Conservation (phyloP, 2,113 vertebrate species). For the Neotragus pygmaeus region DNA sequence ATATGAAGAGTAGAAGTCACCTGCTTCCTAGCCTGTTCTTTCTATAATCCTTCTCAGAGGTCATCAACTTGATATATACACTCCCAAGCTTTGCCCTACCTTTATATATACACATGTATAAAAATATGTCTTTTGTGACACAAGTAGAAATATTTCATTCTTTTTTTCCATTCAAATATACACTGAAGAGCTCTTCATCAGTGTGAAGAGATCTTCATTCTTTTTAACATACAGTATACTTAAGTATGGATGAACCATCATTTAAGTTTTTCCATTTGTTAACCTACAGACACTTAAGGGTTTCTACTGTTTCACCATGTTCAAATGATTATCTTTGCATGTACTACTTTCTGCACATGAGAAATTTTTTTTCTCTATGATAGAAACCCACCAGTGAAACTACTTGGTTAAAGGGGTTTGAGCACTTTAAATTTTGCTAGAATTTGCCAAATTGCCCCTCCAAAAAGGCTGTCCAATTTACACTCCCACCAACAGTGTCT, state of each 20-base stretch:
- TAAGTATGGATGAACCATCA: not conserved
- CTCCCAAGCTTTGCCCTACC: not conserved
- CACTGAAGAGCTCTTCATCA: not conserved
- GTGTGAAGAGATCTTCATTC: not conserved
- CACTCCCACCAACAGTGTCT: constrained; percentile 4
- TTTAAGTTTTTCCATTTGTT: not conserved
- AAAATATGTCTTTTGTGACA: not conserved
- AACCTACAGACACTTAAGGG: not conserved
- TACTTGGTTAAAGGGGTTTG: constrained; percentile 1
- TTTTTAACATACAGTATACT: not conserved
- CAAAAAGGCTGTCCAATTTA: constrained; percentile 44
- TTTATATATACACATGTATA: not conserved
- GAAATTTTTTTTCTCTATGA: not conserved
- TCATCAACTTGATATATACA: not conserved
- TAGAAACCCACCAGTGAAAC: not conserved
- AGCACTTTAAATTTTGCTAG: constrained; percentile 50
- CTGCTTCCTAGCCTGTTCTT: not conserved
- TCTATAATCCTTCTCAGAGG: not conserved
- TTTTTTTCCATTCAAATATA: not conserved
- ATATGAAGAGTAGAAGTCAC: not conserved
- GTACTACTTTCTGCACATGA: not conserved
- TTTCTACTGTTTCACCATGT: not conserved
- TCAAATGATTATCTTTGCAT: not conserved
- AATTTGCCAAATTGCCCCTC: constrained; percentile 51
- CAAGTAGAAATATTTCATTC: not conserved